Base-by-base conservation (phyloP, 2,888 invertebrate genomes). In the Hydrotaea diabolus region DNA sequence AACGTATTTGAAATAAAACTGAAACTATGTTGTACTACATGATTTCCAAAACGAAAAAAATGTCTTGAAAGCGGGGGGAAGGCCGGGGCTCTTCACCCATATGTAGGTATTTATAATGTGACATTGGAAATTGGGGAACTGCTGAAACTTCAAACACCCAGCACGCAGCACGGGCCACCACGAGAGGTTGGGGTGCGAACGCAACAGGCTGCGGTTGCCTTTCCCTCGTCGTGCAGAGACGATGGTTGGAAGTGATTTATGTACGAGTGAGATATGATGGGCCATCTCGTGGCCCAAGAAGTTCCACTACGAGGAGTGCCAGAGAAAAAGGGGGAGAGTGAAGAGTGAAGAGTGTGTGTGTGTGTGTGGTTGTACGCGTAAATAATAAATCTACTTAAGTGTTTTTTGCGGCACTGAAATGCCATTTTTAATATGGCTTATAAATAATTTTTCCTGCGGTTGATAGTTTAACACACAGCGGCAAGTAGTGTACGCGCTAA, bases 351-450 rank as follows among this genome's bases (percentile, higher is more conserved):
- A 23, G 26, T 26, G 1, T 49, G 49, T 49, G n/a, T 49, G n/a
- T 49, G n/a, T 49, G 49, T 49, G 75, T 53, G 76, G 53, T 55
- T 74, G 77, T 82, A 82, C 82, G 77, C 75, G 82, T 78, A 74
- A 86, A 76, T 85, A 87, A 87, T 87, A 86, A 87, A 87, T 87
- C 86, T 87, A 85, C 86, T 86, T 86, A 85, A 87, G 84, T 82
- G 86, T 80, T 83, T 83, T 81, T 82, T 82, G 79, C 71, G 62
- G 74, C 85, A 80, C 76, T 66, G 31, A 77, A 85, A 82, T 85
- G 79, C 76, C 79, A 85, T 79, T 79, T 85, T 78, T 85, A 82
- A 79, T 82, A 79, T 57, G 62, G 53, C 78, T 79, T 85, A 69
- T 79, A 85, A 82, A 85, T 74, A 74, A 74, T 74, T 74, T 74